phyloP scores from a whole-genome alignment of 2,888 invertebrate species.

The Hemithea aestivaria region DNA sequence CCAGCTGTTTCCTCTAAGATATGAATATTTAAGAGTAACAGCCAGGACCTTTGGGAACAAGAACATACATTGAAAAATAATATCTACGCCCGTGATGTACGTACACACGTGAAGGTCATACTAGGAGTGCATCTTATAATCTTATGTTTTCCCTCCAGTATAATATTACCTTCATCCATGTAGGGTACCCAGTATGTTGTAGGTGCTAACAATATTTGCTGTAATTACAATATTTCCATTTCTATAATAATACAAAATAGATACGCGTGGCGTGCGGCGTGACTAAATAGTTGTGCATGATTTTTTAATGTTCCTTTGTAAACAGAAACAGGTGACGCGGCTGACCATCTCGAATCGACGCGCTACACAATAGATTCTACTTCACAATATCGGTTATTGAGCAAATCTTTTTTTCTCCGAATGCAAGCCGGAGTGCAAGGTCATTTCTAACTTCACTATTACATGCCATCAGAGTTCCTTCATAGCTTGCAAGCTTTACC shows the following conservation, averaged over 20 bases:
- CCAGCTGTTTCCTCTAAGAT: too few relatives aligned
- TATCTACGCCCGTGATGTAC: too few relatives aligned
- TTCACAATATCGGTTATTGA: slow-evolving; percentile 44
- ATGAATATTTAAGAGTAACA: too few relatives aligned
- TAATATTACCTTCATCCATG: too few relatives aligned
- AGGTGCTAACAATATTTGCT: too few relatives aligned
- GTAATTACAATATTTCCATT: too few relatives aligned
- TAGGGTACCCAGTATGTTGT: too few relatives aligned
- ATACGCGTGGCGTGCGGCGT: slow-evolving; percentile 10
- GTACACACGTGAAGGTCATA: too few relatives aligned
- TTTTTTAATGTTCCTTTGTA: slow-evolving; percentile 10
- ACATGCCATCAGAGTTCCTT: slow-evolving; percentile 37
- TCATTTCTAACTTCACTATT: slow-evolving; percentile 34
- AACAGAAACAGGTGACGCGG: slow-evolving; percentile 21
- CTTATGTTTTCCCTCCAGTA: too few relatives aligned
- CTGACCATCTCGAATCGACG: slow-evolving; percentile 37
- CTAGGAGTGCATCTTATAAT: too few relatives aligned
- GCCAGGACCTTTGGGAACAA: too few relatives aligned
- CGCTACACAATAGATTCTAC: slow-evolving; percentile 36
- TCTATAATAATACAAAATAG: slow-evolving; percentile 11
- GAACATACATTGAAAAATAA: too few relatives aligned
- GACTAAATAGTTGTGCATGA: slow-evolving; percentile 18
- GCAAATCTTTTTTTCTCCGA: slow-evolving; percentile 35
- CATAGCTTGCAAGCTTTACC: slow-evolving; percentile 22
- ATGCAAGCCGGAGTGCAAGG: slow-evolving; percentile 39